A percentile compares a stretch with the other conserved stretches of the same genome.
Conservation (phyloP, 2,797 vertebrate genomes). For the Monodelphis domestica region DNA sequence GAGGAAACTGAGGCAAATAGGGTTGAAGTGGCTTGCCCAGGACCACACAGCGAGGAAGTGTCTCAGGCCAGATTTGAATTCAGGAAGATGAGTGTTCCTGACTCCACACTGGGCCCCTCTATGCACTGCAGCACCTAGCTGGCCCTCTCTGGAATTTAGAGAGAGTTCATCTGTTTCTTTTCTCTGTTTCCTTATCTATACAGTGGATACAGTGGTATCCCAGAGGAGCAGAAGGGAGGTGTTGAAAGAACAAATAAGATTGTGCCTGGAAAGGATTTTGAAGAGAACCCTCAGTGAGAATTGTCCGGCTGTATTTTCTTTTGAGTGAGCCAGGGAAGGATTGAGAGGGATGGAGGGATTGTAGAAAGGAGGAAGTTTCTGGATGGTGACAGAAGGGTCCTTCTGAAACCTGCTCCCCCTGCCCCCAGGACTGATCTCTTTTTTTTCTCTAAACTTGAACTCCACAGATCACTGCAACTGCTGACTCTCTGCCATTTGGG, state of each 20-base stretch:
- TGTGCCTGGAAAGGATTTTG: background rate
- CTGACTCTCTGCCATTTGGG: background rate
- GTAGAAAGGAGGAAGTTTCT: background rate
- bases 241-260: background rate
- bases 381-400: background rate
- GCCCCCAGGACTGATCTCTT: background rate
- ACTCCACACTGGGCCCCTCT: no score
- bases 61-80: no score
- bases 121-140: no score
- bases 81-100: no score
- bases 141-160: background rate
- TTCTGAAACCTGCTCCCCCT: background rate
- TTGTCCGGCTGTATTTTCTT: background rate
- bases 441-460: background rate
- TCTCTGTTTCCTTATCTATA: background rate
- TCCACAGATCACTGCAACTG: background rate
- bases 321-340: background rate
- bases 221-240: background rate
- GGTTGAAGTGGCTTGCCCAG: no score
- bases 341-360: background rate
- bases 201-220: background rate
- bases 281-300: background rate
- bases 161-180: background rate
- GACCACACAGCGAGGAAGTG: no score
- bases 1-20: no score